Evolutionary conservation across 2,797 vertebrate species (phyloP), one percentile per base, ranked within the genome.

Genomic region (Rhinatrema bivittatum): DNA sequence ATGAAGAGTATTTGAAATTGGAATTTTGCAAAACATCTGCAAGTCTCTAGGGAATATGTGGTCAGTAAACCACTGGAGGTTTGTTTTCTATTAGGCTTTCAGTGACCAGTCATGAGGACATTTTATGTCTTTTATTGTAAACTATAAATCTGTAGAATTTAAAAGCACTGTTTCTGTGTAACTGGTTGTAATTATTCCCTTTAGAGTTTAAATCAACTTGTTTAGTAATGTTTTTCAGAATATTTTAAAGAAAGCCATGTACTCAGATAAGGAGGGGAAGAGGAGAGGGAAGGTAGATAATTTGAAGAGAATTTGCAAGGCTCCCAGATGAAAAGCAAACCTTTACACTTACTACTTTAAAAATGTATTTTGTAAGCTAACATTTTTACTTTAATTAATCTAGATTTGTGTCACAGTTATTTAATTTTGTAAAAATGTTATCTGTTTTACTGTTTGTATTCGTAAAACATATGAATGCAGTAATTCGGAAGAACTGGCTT

Each of bases 1-100:
- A 68, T 79, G 55, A 64, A 66, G 69, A 74, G 68, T 76, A 54
- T 74, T 75, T 72, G 64, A 70, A 62, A 81, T 68, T 39, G 60
- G 49, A 82, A 70, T 70, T 63, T 34, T 57, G 33, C 37, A 78
- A 52, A 81, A 41, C 40, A 39, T 70, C 52, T 66, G 34, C 24
- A 23, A 28, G 35, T 61, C 51, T 65, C 38, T 32, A 37, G 39
- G 41, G 48, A 32, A 16, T 52, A 48, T n/a, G n/a, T 53, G 42
- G 50, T 63, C 49, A 39, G 21, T 46, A 55, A 69, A 51, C 41
- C 39, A 46, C 30, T 49, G 45, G 25, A 51, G 42, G 49, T 62
- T 68, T 76, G 20, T 57, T 64, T 68, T 59, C 23, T 29, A 5
- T 60, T 70, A 61, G 30, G 28, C 23, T 25, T 50, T 30, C 28